Percentiles rank a stretch among this genome's conserved stretches.
phyloP scores from a whole-genome alignment of 1,140 invertebrate genomes.

The Drosophila tropicalis region DNA sequence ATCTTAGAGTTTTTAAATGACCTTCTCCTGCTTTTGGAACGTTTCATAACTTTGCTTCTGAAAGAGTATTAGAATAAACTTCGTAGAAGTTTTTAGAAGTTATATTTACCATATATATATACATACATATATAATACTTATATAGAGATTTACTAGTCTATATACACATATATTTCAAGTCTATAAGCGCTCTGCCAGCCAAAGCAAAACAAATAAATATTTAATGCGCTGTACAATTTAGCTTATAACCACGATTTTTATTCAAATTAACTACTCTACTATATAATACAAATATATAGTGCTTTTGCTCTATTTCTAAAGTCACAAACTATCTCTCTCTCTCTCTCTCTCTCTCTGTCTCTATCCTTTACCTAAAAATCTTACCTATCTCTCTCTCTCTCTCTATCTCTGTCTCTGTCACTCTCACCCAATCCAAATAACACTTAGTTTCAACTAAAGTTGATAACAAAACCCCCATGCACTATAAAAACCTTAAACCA shows the following conservation, averaged over 20 bases:
- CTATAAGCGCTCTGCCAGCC: conserved; percentile 77
- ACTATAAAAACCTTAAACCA: conserved; percentile 8
- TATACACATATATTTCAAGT: conserved; percentile 76
- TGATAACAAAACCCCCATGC: conserved; percentile 31
- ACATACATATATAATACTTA: conserved; percentile 39
- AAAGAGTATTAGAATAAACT: conserved; percentile 54
- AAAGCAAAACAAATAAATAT: conserved; percentile 38
- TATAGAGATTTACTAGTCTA: conserved; percentile 48
- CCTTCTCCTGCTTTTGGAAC: conserved; percentile 38
- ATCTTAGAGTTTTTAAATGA: conserved; percentile 43
- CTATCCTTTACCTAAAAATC: conserved; percentile 45
- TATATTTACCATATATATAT: conserved; percentile 50
- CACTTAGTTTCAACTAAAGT: conserved; percentile 72
- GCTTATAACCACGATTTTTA: conserved; percentile 66
- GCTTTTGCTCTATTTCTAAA: conserved; percentile 75
- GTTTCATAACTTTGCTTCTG: conserved; percentile 54
- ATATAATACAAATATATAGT: conserved; percentile 43
- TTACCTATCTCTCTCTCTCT: conserved; percentile 53
- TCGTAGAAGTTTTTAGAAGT: conserved; percentile 51
- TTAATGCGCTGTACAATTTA: conserved; percentile 79
- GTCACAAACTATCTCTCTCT: conserved; percentile 44
- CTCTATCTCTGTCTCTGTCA: conserved; percentile 52
- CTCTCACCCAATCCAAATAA: conserved; percentile 49
- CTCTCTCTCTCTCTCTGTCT: conserved; percentile 42
- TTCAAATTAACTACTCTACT: conserved; percentile 35